Conservation (phyloP, 2,113 vertebrate species). For the Leucopternis melanops region DNA sequence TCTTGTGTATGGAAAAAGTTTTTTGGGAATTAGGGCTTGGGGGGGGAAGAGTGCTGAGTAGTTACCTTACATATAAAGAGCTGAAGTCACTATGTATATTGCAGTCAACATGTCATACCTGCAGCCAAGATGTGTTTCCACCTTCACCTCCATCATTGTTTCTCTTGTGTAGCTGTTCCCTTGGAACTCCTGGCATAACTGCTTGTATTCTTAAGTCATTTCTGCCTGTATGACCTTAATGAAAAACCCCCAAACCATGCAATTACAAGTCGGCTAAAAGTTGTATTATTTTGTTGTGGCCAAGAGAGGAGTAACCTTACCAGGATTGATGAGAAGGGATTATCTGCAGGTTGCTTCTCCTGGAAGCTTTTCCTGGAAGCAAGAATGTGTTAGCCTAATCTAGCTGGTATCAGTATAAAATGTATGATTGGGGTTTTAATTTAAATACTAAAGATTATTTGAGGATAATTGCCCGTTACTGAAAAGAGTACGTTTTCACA, state of each 20-base stretch:
- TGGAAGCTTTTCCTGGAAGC: not conserved
- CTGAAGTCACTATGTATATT: not conserved
- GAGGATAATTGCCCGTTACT: not conserved
- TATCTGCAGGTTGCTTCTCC: not conserved
- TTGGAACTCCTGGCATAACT: not conserved
- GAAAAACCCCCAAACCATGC: not conserved
- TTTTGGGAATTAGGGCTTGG: not conserved
- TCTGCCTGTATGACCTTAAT: not conserved
- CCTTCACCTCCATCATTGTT: not conserved
- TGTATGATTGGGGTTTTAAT: not conserved
- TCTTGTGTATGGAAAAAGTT: not conserved
- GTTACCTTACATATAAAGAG: not conserved
- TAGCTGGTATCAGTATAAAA: not conserved
- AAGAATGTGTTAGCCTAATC: not conserved
- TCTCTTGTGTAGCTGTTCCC: not conserved
- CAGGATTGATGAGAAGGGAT: not conserved
- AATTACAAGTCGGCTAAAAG: not conserved
- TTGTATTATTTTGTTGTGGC: not conserved
- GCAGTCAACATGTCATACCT: not conserved
- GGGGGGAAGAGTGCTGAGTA: not conserved
- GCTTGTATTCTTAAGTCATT: not conserved
- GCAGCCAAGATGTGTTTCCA: not conserved
- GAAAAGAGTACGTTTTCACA: not conserved
- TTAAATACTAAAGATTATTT: not conserved
- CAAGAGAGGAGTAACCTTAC: not conserved